Evolutionary conservation across 1,140 invertebrate genomes (phyloP).

Genomic region (Drosophila punjabiensis): DNA sequence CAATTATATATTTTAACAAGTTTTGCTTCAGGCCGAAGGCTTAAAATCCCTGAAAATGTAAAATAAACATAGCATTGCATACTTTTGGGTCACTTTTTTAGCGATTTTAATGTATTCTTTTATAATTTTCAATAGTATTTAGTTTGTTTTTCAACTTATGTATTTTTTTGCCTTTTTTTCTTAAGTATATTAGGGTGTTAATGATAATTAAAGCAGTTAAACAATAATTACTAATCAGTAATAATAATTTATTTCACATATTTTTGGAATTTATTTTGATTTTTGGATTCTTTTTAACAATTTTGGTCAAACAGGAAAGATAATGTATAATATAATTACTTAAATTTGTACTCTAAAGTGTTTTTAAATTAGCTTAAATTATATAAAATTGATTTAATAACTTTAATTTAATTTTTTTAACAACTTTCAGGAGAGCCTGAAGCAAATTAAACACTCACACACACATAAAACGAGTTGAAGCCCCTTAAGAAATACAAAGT

Average conservation of each 20-base stretch:
- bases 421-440: background rate
- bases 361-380: background rate
- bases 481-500: slow-evolving; percentile 11
- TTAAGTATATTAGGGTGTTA: too few relatives aligned
- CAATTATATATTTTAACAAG: slow-evolving; percentile 2
- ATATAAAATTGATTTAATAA: too few relatives aligned
- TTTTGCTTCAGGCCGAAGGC: slow-evolving; percentile 1
- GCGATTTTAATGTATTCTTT: background rate
- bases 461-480: slow-evolving; percentile 8
- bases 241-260: background rate
- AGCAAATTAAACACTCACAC: background rate
- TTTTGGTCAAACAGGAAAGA: background rate
- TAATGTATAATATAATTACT: background rate
- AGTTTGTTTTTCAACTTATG: background rate
- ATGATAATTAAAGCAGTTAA: background rate
- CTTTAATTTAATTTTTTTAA: too few relatives aligned
- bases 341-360: background rate
- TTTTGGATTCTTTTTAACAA: background rate
- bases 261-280: background rate
- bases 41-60: background rate
- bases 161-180: too few relatives aligned
- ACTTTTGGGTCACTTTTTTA: too few relatives aligned
- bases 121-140: background rate
- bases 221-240: background rate
- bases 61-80: too few relatives aligned